Conservation (phyloP, 2,797 vertebrate genomes). For the Zalophus californianus region DNA sequence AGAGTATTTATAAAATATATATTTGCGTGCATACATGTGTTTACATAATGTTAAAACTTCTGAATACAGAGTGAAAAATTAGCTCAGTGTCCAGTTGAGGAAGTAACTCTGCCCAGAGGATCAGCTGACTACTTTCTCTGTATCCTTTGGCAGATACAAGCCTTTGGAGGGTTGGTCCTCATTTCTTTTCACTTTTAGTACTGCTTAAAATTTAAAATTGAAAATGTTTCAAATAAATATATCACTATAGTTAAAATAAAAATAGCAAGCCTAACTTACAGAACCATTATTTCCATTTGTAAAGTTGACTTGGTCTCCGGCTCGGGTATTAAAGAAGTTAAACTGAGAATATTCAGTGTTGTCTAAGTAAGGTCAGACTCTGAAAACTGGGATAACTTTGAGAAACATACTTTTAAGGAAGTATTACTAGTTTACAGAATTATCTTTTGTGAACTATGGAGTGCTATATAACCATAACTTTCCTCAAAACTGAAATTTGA, state of each 20-base stretch:
- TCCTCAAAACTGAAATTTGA: slow-evolving; percentile 48
- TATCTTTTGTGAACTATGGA: background rate
- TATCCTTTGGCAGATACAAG: background rate
- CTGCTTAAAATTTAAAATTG: slow-evolving; percentile 14
- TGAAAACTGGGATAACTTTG: background rate
- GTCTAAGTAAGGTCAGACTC: background rate
- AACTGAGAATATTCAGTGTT: background rate
- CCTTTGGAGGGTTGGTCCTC: background rate
- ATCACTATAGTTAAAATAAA: background rate
- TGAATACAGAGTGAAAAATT: background rate
- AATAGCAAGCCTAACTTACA: background rate
- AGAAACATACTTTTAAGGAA: background rate
- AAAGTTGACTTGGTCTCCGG: background rate
- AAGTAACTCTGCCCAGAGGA: background rate
- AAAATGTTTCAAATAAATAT: background rate
- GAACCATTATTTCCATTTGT: background rate
- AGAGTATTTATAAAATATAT: background rate
- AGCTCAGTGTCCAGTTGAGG: background rate
- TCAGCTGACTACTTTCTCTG: background rate
- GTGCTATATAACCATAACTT: background rate
- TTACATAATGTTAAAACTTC: slow-evolving; percentile 25
- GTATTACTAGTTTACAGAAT: background rate
- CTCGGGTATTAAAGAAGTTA: background rate
- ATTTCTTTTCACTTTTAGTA: background rate
- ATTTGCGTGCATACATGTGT: background rate